phyloP scores from a whole-genome alignment of 2,113 vertebrate genomes.

The zebrafish (Danio rerio) region DNA sequence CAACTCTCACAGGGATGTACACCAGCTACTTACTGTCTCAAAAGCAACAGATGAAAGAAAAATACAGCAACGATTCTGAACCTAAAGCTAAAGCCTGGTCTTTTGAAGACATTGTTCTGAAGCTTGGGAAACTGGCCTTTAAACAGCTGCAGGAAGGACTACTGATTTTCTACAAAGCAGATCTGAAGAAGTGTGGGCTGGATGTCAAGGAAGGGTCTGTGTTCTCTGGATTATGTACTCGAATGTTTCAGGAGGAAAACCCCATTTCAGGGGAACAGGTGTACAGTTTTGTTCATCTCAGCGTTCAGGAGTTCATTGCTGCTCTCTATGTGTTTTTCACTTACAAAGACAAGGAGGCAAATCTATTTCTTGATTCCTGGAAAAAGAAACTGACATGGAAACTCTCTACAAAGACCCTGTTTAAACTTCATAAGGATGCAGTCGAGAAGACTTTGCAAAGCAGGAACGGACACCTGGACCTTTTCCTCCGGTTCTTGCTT shows the following conservation, averaged over 20 bases:
- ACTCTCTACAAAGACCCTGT: neutral
- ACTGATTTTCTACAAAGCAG: constrained; percentile 51
- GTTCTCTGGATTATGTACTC: constrained; percentile 48
- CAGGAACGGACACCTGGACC: constrained; percentile 36
- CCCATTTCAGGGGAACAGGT: neutral
- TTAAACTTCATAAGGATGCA: constrained; percentile 14
- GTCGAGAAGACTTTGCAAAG: constrained; percentile 28
- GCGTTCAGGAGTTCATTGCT: constrained; percentile 58
- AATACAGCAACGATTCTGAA: neutral
- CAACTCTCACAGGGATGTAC: constrained; percentile 1
- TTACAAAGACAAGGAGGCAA: neutral
- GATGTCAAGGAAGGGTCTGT: constrained; percentile 35
- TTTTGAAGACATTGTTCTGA: constrained; percentile 33
- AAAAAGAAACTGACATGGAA: neutral
- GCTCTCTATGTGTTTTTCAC: constrained; percentile 52
- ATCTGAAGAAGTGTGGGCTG: constrained; percentile 51
- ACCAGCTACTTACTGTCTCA: neutral
- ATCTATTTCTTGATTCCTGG: neutral
- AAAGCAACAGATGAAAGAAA: neutral
- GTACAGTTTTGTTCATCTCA: constrained; percentile 57
- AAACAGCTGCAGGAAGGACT: constrained; percentile 39
- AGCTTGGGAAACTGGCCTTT: constrained; percentile 50
- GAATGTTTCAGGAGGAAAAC: constrained; percentile 45
- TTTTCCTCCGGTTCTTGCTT: constrained; percentile 41
- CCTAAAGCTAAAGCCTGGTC: neutral